phyloP scores from a whole-genome alignment of 2,888 invertebrate species.

The Physocephala rufipes region DNA sequence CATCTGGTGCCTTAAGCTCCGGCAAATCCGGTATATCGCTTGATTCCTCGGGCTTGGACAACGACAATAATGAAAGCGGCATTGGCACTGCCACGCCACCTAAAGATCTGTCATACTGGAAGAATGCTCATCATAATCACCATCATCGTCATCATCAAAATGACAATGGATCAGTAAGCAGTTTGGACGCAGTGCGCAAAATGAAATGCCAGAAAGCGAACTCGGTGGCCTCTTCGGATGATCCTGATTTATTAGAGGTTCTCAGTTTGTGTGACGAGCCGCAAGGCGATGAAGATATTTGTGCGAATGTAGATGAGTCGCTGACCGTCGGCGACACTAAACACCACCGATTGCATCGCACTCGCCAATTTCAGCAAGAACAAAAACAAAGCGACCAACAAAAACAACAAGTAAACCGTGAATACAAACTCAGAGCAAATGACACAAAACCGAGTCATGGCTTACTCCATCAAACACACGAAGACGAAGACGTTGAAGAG shows the following conservation, averaged over 20 bases:
- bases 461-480: too few species aligned
- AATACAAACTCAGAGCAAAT: neutral
- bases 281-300: conserved; percentile 56
- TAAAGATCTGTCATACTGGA: conserved; percentile 63
- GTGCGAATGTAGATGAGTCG: conserved; percentile 51
- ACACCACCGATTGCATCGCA: conserved; percentile 37
- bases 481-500: conserved; percentile 29
- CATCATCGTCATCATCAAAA: conserved; percentile 49
- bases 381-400: conserved; percentile 39
- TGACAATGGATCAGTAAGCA: conserved; percentile 62
- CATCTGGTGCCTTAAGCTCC: conserved; percentile 62
- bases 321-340: conserved; percentile 52
- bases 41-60: conserved; percentile 64
- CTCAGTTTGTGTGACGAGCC: conserved; percentile 61
- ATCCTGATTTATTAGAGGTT: conserved; percentile 64
- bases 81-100: conserved; percentile 65
- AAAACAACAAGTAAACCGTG: conserved; percentile 36
- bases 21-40: conserved; percentile 65
- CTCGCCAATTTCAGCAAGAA: conserved; percentile 13
- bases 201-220: conserved; percentile 63
- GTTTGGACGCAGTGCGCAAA: conserved; percentile 60
- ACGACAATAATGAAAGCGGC: conserved; percentile 64
- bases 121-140: conserved; percentile 49
- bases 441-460: neutral
- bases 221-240: conserved; percentile 62